Base-by-base conservation (phyloP, 37 sponge, comb jelly and placozoan species). In the Petrosia ficiformis region DNA sequence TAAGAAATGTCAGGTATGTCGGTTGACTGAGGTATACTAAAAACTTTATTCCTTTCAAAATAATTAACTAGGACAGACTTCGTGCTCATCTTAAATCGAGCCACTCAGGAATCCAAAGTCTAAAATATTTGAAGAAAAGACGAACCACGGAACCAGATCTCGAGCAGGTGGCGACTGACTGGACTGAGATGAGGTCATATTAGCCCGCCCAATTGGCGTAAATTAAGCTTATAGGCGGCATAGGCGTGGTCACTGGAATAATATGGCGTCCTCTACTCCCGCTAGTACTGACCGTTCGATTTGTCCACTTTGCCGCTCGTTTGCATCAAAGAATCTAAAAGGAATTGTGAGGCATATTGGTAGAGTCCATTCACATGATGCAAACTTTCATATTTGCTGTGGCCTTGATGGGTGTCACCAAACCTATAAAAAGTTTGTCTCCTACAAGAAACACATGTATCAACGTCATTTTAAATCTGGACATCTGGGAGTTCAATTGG, bases 1-100 rank as follows among this genome's bases (percentile, higher is more conserved):
- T 60, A 79, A 22, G 26, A 1, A 19, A 77, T 3, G 11, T 77
- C 78, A 29, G 10, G 39, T 21, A 8, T 30, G 19, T 44, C 36
- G 3, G 26, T 67, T 16, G 11, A 8, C 1, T 31, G 57, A 28
- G 68, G 69, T 11, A 77, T 67, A 10, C 14, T 67, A 31, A 77
- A 2, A 1, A 44, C 14, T 44, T 77, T 77, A 25, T 77, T 77
- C 35, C 69, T 66, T 31, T 77, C 78, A 29, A 43, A 10, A n/a
- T 77, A 77, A 2, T 24, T 26, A 24, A 61, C 22, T 29, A 61
- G 6, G n/a, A 61, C 63, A 61, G 63, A 8, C n/a, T n/a, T 61
- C 54, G 14, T 48, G 14, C 14, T 48, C 14, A 48, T 19, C 54
- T 48, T 8, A 48, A 8, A 8, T 19, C 14, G 14, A 19, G 54